Base-by-base conservation (phyloP, 2,888 invertebrate genomes). In the Hypena proboscidalis region DNA sequence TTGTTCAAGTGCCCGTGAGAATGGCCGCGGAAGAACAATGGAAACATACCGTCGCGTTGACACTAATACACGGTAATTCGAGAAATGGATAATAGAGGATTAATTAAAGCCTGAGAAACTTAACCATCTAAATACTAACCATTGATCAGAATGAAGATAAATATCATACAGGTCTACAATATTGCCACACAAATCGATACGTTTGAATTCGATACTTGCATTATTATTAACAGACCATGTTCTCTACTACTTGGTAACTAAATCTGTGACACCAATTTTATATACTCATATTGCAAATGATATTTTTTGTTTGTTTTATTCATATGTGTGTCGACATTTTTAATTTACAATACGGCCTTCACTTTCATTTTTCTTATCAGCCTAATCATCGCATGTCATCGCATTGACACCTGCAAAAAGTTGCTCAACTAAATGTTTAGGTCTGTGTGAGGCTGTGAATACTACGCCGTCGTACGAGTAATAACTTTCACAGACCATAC, bases 401-500 rank as follows among this genome's bases (percentile, higher is more conserved):
- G 38, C 22, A 33, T 34, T 27, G 27, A 25, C 19, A 47, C 25
- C 23, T 32, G 39, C 27, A 58, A 53, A 41, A 56, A 58, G 42
- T 58, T 64, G 51, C 49, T 53, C 53, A 64, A 58, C 46, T 56
- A 41, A 47, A 45, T 56, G 61, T 53, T 61, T 61, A 61, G 58
- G 41, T 55, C 21, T 54, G 58, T 69, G 40, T 27, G 42, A 42
- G 31, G n/a, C n/a, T 17, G 21, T 26, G 41, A 36, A 30, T 45
- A 42, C 48, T 57, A 42, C 51, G 53, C 44, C 50, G 54, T 41
- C 62, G 53, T 44, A 62, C 63, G 63, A 67, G 74, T 65, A 73
- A 83, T 86, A 82, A 88, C 89, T 89, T 88, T 89, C 89, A 80
- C 87, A 70, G 76, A 52, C 80, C 77, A 75, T 77, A 74, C 72